Percentiles rank a stretch among this genome's conserved stretches.
These are phyloP conservation scores for Linnaemya tessellans DNA, from an alignment of 2,888 invertebrate species.

Conservation along the genomic window DNA sequence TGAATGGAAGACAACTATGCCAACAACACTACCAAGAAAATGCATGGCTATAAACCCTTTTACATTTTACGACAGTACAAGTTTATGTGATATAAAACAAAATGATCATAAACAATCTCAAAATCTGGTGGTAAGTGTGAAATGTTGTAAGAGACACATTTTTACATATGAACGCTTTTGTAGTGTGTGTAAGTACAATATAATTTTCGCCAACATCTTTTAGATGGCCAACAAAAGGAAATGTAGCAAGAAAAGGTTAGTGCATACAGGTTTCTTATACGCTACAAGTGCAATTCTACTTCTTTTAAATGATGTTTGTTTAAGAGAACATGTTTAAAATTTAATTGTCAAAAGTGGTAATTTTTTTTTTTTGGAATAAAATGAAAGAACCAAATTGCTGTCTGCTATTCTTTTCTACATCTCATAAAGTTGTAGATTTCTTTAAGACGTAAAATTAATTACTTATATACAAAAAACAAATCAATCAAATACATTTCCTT, in stretches of 20 bases:
- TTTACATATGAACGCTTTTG: neutral
- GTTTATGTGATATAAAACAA: conserved; percentile 64
- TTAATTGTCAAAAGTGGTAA: no score
- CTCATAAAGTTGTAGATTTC: neutral
- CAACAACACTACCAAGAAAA: conserved; percentile 38
- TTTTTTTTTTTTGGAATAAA: no score
- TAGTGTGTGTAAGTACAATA: conserved; percentile 3
- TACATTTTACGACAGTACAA: conserved; percentile 57
- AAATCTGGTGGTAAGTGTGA: conserved; percentile 66
- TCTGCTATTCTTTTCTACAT: no score
- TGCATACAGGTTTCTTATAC: conserved; percentile 13
- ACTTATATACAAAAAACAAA: no score
- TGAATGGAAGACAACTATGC: conserved; percentile 27
- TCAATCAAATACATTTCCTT: no score
- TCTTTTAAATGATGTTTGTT: neutral
- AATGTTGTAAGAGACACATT: conserved; percentile 46
- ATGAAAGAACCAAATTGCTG: no score
- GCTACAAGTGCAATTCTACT: neutral
- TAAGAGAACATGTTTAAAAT: no score
- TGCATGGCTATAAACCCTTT: conserved; percentile 38
- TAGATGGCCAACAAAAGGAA: conserved; percentile 41
- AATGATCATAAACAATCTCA: conserved; percentile 70
- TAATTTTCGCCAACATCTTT: conserved; percentile 73
- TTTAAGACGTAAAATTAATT: neutral
- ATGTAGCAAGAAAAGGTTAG: conserved; percentile 51